Base-by-base conservation (phyloP, 2,888 invertebrate genomes). In the Ptychoptera contaminata region DNA sequence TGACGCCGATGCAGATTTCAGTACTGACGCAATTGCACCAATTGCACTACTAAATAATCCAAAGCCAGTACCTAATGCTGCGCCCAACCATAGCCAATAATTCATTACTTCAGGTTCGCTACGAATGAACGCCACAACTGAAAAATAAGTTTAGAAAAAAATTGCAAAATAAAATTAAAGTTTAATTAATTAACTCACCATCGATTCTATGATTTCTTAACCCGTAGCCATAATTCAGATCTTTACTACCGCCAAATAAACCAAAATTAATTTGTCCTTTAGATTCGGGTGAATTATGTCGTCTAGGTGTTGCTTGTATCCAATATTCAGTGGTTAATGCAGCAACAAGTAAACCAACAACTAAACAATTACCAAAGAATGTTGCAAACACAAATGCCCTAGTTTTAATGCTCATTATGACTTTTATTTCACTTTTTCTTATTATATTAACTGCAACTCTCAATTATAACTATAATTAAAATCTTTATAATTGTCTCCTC, bases 161-260 rank as follows among this genome's bases (percentile, higher is more conserved):
- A n/a, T 8, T 31, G 12, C 10, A 30, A 32, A 45, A 35, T n/a
- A 15, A 37, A 37, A n/a, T n/a, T 30, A 42, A n/a, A n/a, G n/a
- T n/a, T n/a, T n/a, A 14, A 9, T 30, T 44, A 14, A 12, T 34
- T 44, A 10, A 63, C 74, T 73, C 64, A 90, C 88, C 80, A 59
- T 82, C 79, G 50, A 91, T 76, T 48, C 81, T 75, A 57, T 79
- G 73, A 44, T 71, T 72, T 56, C 91, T 76, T 71, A 77, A 76
- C 5, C 91, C 92, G 56, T 86, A 82, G 3, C 82, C 85, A 46
- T 77, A 76, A 60, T 90, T 82, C 32, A 93, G 64, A 53, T 79
- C 77, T 60, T 88, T 87, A 50, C 77, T 78, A 0, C 93, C 93
- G 55, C 82, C 79, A 57, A 93, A 87, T 8, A 94, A 71, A 0